Conservation (phyloP, 92 coral and sea anemone genomes). For the Epizoanthus rinbou region DNA sequence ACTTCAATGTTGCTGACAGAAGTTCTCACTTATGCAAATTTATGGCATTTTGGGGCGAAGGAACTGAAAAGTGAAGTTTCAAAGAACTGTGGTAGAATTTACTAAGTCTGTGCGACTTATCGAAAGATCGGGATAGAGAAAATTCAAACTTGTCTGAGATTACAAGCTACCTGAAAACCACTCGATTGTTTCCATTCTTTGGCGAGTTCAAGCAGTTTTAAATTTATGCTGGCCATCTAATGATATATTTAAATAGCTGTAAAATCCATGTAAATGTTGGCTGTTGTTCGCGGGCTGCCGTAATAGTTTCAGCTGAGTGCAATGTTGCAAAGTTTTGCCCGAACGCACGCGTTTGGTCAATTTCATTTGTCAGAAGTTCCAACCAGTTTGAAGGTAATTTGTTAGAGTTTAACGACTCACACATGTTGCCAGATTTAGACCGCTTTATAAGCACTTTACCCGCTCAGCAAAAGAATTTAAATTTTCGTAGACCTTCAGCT, state of each 20-base stretch:
- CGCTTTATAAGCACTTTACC: slow-evolving; percentile 35
- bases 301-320: slow-evolving; percentile 77
- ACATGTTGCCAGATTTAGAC: slow-evolving; percentile 35
- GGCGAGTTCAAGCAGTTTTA: slow-evolving; percentile 91
- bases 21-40: slow-evolving; percentile 92
- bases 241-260: slow-evolving; percentile 99
- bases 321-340: slow-evolving; percentile 32
- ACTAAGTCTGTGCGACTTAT: slow-evolving; percentile 13
- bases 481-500: slow-evolving; percentile 27
- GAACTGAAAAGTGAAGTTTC: slow-evolving; percentile 55
- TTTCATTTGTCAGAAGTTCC: slow-evolving; percentile 23
- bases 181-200: slow-evolving; percentile 86
- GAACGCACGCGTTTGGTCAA: slow-evolving; percentile 20
- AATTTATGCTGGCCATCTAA: slow-evolving; percentile 88
- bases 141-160: slow-evolving; percentile 31
- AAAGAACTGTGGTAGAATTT: slow-evolving; percentile 48
- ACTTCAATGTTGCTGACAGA: slow-evolving; percentile 84
- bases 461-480: slow-evolving; percentile 43
- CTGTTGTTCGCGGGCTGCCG: slow-evolving; percentile 73
- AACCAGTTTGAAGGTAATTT: slow-evolving; percentile 27
- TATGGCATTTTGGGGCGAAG: slow-evolving; percentile 77
- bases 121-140: slow-evolving; percentile 18
- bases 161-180: slow-evolving; percentile 48
- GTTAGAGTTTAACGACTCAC: slow-evolving; percentile 13
- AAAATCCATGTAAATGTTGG: slow-evolving; percentile 96